Percentiles rank a stretch among this genome's conserved stretches.
These are phyloP conservation scores for Nudaria mundana DNA, from an alignment of 2,888 invertebrate genomes.

Conservation along the genomic window DNA sequence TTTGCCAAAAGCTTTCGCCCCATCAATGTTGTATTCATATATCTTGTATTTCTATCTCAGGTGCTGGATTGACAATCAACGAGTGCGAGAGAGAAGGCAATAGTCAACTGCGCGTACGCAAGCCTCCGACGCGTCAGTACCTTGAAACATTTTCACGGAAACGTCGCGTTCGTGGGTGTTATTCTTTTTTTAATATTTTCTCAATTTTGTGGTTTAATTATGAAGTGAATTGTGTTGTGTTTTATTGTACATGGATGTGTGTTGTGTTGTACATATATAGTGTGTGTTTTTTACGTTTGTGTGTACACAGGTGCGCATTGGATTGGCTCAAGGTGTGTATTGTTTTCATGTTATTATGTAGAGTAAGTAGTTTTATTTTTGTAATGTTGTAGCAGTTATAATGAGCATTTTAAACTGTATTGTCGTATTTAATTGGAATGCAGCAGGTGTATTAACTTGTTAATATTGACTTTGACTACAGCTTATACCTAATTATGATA, in stretches of 20 bases:
- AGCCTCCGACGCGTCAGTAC: slow-evolving; percentile 49
- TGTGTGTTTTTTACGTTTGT: slow-evolving; percentile 20
- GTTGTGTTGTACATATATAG: slow-evolving; percentile 15
- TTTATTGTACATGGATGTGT: slow-evolving; percentile 10
- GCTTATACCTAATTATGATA: too few relatives aligned
- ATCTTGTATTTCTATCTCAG: slow-evolving; percentile 43
- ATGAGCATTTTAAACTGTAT: neutral
- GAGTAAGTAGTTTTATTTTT: neutral
- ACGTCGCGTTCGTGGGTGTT: slow-evolving; percentile 25
- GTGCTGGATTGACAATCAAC: neutral
- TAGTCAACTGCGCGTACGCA: slow-evolving; percentile 28
- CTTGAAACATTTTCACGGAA: slow-evolving; percentile 28
- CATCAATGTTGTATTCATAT: slow-evolving; percentile 41
- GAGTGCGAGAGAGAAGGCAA: slow-evolving; percentile 10
- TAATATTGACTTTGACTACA: too few relatives aligned
- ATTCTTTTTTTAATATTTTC: neutral
- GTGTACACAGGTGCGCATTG: slow-evolving; percentile 23
- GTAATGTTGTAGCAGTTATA: too few relatives aligned
- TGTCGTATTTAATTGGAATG: too few relatives aligned
- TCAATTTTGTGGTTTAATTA: slow-evolving; percentile 4
- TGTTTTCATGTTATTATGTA: slow-evolving; percentile 8
- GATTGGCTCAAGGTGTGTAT: slow-evolving; percentile 32
- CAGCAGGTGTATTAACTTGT: too few relatives aligned
- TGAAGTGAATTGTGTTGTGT: slow-evolving; percentile 22
- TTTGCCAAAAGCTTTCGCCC: slow-evolving; percentile 48